Percentiles rank a stretch among this genome's conserved stretches.
Evolutionary conservation across 2,888 invertebrate genomes (phyloP).

Genomic region (Cerceris rybyensis): DNA sequence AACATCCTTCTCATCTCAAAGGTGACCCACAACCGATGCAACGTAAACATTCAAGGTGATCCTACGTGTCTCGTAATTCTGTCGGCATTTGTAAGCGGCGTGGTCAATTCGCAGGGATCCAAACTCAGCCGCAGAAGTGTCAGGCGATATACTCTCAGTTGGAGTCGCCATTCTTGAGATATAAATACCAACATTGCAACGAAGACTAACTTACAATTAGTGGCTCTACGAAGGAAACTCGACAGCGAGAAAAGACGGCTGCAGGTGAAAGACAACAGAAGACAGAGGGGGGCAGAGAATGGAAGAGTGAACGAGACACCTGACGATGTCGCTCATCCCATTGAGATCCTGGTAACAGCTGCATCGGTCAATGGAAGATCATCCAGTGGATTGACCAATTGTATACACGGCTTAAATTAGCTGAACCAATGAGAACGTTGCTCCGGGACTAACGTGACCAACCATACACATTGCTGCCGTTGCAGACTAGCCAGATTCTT

Average conservation of each 20-base stretch:
- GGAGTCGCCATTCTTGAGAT: slow-evolving; percentile 75
- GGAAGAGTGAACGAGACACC: slow-evolving; percentile 67
- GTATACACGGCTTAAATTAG: slow-evolving; percentile 72
- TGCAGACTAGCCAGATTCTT: slow-evolving; percentile 26
- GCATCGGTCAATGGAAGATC: slow-evolving; percentile 75
- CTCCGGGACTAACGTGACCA: slow-evolving; percentile 22
- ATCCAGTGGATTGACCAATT: slow-evolving; percentile 70
- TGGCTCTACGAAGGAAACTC: slow-evolving; percentile 24
- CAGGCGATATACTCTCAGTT: slow-evolving; percentile 65
- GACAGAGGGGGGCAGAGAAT: slow-evolving; percentile 37
- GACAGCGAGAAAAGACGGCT: slow-evolving; percentile 17
- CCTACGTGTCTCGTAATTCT: slow-evolving; percentile 58
- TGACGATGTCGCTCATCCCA: slow-evolving; percentile 79
- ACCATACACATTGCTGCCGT: slow-evolving; percentile 40
- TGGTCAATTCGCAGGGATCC: slow-evolving; percentile 14
- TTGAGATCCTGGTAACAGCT: slow-evolving; percentile 78
- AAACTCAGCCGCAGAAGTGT: slow-evolving; percentile 8
- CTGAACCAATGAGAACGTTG: slow-evolving; percentile 58
- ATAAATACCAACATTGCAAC: slow-evolving; percentile 69
- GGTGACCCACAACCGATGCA: slow-evolving; percentile 14
- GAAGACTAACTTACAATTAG: slow-evolving; percentile 43
- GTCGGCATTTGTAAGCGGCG: slow-evolving; percentile 35
- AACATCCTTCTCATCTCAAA: neutral
- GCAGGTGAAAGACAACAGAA: slow-evolving; percentile 33
- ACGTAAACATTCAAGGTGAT: slow-evolving; percentile 37